Conservation (phyloP, 2,113 vertebrate genomes). For the Epinephelus lanceolatus region DNA sequence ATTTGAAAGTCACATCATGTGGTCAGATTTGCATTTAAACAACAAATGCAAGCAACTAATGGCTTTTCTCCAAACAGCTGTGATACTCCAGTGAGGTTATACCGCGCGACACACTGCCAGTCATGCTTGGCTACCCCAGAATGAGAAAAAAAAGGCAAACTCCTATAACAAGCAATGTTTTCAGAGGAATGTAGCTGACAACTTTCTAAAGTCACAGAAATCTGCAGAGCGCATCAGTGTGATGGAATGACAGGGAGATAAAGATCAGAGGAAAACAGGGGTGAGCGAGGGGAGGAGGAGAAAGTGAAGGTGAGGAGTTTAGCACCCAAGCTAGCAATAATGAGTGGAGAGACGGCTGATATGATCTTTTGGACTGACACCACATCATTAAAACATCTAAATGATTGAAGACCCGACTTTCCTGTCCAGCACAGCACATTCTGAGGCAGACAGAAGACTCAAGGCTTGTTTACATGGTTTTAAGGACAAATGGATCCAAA, state of each 20-base stretch:
- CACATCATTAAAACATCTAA: constrained; percentile 63
- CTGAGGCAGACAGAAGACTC: constrained; percentile 29
- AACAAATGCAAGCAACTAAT: constrained; percentile 52
- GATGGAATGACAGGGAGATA: constrained; percentile 59
- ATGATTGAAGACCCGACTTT: constrained; percentile 31
- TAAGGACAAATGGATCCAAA: constrained; percentile 1
- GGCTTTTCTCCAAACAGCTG: constrained; percentile 56
- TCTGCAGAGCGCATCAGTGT: constrained; percentile 38
- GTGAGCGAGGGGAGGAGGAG: constrained; percentile 14
- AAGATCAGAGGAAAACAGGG: constrained; percentile 59
- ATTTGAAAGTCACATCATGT: constrained; percentile 64
- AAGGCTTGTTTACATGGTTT: constrained; percentile 30
- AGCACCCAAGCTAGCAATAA: constrained; percentile 59
- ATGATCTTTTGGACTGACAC: constrained; percentile 60
- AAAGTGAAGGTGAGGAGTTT: constrained; percentile 62
- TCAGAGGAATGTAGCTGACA: constrained; percentile 36
- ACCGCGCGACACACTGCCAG: constrained; percentile 6
- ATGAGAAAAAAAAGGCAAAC: background rate
- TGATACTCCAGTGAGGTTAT: constrained; percentile 1
- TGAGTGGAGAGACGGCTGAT: constrained; percentile 54
- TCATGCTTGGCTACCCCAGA: constrained; percentile 6
- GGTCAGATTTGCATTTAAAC: constrained; percentile 67
- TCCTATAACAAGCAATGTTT: constrained; percentile 11
- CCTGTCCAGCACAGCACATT: constrained; percentile 37
- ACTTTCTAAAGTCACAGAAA: constrained; percentile 44